These are phyloP conservation scores for Paelopatides confundens DNA, from an alignment of 53 echinoderm and acorn worm genomes.

Conservation along the genomic window DNA sequence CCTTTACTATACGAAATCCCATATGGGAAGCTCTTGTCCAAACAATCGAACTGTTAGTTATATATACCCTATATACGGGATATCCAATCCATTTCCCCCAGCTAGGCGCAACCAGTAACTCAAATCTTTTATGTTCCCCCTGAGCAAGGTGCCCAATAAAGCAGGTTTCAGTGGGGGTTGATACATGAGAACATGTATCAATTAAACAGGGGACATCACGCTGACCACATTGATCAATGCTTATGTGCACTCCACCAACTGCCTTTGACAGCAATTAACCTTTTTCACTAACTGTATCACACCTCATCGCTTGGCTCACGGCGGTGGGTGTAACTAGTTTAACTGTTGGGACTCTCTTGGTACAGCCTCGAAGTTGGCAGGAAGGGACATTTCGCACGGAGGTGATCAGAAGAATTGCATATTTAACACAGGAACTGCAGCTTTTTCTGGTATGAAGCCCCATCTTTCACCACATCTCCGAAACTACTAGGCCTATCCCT, in stretches of 20 bases:
- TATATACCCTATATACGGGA: constrained; percentile 73
- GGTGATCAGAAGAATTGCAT: constrained; percentile 11
- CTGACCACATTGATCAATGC: constrained; percentile 3
- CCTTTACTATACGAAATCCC: constrained; percentile 74
- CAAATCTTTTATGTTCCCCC: constrained; percentile 55
- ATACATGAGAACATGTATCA: constrained; percentile 83
- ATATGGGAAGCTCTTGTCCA: constrained; percentile 51
- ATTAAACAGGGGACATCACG: constrained; percentile 67
- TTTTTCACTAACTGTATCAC: constrained; percentile 9
- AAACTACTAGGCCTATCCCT: not conserved
- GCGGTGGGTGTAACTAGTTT: constrained; percentile 57
- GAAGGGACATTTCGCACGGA: constrained; percentile 3
- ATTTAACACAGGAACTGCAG: not conserved
- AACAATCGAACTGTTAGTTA: constrained; percentile 65
- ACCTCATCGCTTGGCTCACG: constrained; percentile 62
- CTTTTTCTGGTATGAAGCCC: not conserved
- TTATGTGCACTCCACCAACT: constrained; percentile 64
- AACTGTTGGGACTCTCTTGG: constrained; percentile 16
- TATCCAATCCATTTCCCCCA: constrained; percentile 62
- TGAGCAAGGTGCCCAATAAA: constrained; percentile 63
- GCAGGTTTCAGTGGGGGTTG: constrained; percentile 71
- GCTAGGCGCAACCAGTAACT: constrained; percentile 48
- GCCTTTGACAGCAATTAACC: constrained; percentile 63
- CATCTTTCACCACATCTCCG: not conserved
- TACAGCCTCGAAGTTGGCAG: not conserved